Conservation (phyloP, 1,140 invertebrate species). For the Hypsibius dujardini region DNA sequence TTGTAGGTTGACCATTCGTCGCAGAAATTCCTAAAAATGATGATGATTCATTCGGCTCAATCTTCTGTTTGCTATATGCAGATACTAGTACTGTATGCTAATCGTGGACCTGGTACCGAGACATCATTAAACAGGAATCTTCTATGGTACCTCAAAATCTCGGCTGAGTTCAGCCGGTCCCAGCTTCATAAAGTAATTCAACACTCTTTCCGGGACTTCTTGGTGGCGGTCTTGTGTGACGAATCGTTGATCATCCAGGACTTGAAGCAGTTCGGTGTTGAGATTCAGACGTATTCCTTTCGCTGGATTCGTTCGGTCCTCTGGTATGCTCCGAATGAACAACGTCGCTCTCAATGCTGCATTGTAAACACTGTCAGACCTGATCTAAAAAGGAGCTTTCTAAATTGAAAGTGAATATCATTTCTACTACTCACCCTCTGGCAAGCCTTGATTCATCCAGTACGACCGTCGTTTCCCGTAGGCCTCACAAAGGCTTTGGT, state of each 20-base stretch:
- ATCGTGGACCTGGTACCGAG: too few relatives aligned
- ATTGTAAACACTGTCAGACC: not conserved
- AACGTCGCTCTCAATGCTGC: not conserved
- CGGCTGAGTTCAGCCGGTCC: not conserved
- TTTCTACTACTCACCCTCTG: not conserved
- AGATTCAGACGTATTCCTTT: constrained; percentile 11
- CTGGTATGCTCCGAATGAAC: not conserved
- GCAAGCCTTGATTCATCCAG: constrained; percentile 10
- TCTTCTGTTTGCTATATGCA: not conserved
- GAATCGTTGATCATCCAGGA: constrained; percentile 12
- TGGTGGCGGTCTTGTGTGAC: not conserved
- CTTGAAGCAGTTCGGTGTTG: constrained; percentile 8
- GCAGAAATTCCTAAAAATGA: constrained; percentile 8
- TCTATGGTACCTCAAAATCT: not conserved
- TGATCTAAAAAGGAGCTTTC: too few relatives aligned
- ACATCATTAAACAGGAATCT: not conserved
- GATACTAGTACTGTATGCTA: too few relatives aligned
- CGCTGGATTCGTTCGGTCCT: not conserved
- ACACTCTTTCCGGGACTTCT: not conserved
- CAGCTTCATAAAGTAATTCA: not conserved
- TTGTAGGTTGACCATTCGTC: constrained; percentile 3
- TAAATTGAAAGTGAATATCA: too few relatives aligned
- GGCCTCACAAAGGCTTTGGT: not conserved
- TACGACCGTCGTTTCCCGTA: constrained; percentile 1
- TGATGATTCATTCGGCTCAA: not conserved